phyloP scores from a whole-genome alignment of 2,888 invertebrate genomes.

The Tupiocoris notatus region DNA sequence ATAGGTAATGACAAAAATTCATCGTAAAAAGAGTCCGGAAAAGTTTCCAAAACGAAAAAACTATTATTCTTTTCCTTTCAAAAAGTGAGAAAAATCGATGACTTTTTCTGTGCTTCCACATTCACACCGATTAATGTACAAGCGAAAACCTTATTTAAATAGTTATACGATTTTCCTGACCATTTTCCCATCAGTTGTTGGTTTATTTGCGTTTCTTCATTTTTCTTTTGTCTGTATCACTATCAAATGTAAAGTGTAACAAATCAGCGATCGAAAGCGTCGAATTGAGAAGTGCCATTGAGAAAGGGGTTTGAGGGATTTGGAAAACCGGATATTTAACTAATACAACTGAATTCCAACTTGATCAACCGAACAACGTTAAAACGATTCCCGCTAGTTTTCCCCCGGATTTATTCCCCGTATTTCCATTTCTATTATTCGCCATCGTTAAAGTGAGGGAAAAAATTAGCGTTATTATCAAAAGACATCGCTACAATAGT shows the following conservation, averaged over 20 bases:
- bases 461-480: background rate
- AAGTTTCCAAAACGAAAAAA: constrained; percentile 21
- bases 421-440: background rate
- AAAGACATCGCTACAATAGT: background rate
- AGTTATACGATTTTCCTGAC: background rate
- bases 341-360: background rate
- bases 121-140: constrained; percentile 33
- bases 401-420: background rate
- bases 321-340: background rate
- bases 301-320: background rate
- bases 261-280: constrained; percentile 20
- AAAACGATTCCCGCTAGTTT: background rate
- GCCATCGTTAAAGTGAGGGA: background rate
- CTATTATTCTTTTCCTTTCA: constrained; percentile 12
- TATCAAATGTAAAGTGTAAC: constrained; percentile 1
- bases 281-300: constrained; percentile 20
- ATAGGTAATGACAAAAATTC: constrained; percentile 28
- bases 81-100: constrained; percentile 34
- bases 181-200: background rate
- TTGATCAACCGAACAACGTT: background rate
- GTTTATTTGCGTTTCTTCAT: background rate
- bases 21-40: constrained; percentile 12
- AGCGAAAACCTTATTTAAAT: constrained; percentile 10
- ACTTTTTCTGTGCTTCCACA: constrained; percentile 18
- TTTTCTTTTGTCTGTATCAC: constrained; percentile 7